Evolutionary conservation across 2,888 invertebrate genomes (phyloP).

Genomic region (Ornithoptera alexandrae): DNA sequence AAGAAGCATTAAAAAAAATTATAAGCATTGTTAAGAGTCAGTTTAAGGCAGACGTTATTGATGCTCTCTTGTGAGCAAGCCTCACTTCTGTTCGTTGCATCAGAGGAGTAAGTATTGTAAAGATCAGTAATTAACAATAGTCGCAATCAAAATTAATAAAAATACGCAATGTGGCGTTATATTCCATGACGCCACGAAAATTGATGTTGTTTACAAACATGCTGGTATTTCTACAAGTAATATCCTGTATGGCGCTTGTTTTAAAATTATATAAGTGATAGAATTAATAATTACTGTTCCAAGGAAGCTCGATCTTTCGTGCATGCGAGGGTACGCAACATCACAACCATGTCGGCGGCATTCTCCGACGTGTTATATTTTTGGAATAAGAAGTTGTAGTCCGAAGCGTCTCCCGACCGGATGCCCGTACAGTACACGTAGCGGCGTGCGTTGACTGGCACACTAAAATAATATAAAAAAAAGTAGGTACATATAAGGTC

Average conservation of each 20-base stretch:
- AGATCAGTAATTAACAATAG: too few relatives aligned
- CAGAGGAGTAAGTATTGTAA: too few relatives aligned
- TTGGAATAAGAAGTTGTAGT: conserved; percentile 82
- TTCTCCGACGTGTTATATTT: conserved; percentile 81
- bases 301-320: conserved; percentile 51
- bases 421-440: conserved; percentile 84
- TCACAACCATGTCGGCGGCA: conserved; percentile 79
- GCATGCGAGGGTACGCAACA: conserved; percentile 75
- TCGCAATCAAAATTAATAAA: too few relatives aligned
- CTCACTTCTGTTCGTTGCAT: too few relatives aligned
- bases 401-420: conserved; percentile 75
- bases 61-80: too few relatives aligned
- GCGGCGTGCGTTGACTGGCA: conserved; percentile 80
- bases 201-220: not conserved
- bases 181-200: too few relatives aligned
- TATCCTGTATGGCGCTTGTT: not conserved
- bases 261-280: not conserved
- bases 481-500: not conserved
- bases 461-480: conserved; percentile 47
- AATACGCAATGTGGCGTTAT: too few relatives aligned
- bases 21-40: too few relatives aligned
- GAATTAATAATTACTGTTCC: conserved; percentile 45
- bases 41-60: too few relatives aligned
- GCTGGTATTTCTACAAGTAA: not conserved
- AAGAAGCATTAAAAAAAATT: too few relatives aligned